Evolutionary conservation across 2,797 vertebrate genomes (phyloP).

Genomic region (Poeciliopsis paucimaculata): DNA sequence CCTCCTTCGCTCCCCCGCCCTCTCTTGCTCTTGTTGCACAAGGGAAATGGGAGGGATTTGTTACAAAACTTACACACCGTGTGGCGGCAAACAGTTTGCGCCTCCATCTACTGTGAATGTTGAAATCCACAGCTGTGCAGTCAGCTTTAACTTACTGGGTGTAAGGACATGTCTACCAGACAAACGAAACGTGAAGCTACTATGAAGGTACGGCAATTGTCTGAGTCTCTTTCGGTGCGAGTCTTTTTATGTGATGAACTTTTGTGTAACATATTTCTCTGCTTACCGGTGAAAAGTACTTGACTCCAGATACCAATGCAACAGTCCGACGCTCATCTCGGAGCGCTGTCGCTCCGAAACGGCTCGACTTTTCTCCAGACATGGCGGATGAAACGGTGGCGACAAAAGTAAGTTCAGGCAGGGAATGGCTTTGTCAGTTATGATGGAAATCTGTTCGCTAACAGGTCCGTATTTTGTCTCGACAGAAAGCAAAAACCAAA

Average conservation of each 20-base stretch:
- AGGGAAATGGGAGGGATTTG: conserved; percentile 16
- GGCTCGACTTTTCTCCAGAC: conserved; percentile 32
- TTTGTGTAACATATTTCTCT: background rate
- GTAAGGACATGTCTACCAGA: conserved; percentile 32
- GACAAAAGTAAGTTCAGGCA: conserved; percentile 25
- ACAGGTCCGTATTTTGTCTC: background rate
- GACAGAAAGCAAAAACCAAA: conserved; percentile 15
- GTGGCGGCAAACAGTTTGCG: conserved; percentile 39
- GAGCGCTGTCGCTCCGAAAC: conserved; percentile 21
- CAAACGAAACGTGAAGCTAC: conserved; percentile 11
- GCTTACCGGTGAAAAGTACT: conserved; percentile 14
- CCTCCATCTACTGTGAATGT: fast-evolving
- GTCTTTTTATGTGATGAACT: background rate
- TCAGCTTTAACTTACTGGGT: fast-evolving
- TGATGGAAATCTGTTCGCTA: background rate
- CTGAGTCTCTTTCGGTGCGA: background rate
- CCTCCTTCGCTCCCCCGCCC: background rate
- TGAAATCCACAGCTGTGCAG: background rate
- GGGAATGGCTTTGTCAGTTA: background rate
- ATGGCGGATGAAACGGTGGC: background rate
- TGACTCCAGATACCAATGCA: conserved; percentile 21
- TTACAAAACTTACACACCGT: conserved; percentile 52
- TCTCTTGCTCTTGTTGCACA: conserved; percentile 32
- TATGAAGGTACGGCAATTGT: background rate
- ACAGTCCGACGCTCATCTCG: conserved; percentile 32